phyloP scores from a whole-genome alignment of 1,140 invertebrate species.

The Zaprionus lachaisei region DNA sequence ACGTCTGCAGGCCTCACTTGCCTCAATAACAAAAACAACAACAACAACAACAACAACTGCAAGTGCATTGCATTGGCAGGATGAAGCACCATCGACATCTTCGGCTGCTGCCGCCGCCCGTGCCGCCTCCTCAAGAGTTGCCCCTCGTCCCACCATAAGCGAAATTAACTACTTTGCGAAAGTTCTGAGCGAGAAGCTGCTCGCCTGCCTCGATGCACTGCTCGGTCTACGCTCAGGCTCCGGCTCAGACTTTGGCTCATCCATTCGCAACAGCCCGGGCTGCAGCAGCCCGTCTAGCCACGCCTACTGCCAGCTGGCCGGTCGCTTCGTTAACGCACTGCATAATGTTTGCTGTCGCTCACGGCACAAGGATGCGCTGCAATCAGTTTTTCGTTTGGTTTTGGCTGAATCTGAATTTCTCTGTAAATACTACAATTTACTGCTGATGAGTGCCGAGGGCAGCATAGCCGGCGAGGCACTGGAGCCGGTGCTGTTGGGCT shows the following conservation, averaged over 20 bases:
- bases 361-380: conserved; percentile 75
- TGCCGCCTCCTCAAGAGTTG: conserved; percentile 31
- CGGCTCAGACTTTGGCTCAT: conserved; percentile 5
- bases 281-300: background rate
- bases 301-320: conserved; percentile 68
- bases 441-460: conserved; percentile 63
- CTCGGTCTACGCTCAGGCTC: conserved; percentile 22
- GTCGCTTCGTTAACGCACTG: conserved; percentile 74
- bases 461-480: conserved; percentile 38
- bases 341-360: conserved; percentile 77
- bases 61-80: conserved; percentile 47
- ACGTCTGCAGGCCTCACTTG: conserved; percentile 32
- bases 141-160: conserved; percentile 49
- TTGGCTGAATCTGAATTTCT: conserved; percentile 80
- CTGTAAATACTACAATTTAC: conserved; percentile 79
- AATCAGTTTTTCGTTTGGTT: conserved; percentile 80
- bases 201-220: conserved; percentile 61
- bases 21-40: conserved; percentile 10
- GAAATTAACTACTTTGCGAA: conserved; percentile 84
- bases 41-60: conserved; percentile 10
- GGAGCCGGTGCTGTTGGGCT: conserved; percentile 62
- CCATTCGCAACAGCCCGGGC: background rate
- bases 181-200: conserved; percentile 79
- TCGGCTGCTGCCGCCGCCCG: conserved; percentile 74
- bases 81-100: conserved; percentile 76